Percentiles rank a stretch among this genome's conserved stretches.
phyloP scores from a whole-genome alignment of 1,140 invertebrate species.

The Drosophila pallidifrons region DNA sequence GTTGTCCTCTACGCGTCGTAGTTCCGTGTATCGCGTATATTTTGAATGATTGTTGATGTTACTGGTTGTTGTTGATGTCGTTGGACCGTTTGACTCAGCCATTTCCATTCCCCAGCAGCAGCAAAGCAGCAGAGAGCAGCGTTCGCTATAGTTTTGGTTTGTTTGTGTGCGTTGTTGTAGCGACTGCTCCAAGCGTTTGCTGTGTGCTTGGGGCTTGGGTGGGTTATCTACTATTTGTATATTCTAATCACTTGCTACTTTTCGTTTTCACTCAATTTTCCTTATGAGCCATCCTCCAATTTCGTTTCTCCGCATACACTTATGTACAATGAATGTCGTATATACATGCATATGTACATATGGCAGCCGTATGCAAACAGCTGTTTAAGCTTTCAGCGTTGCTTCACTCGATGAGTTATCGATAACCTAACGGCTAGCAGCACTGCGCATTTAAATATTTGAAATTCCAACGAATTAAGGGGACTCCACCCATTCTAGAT shows the following conservation, averaged over 20 bases:
- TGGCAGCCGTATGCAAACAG: constrained; percentile 36
- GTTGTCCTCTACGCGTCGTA: constrained; percentile 87
- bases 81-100: constrained; percentile 58
- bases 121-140: no score
- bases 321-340: constrained; percentile 11
- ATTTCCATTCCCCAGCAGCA: constrained; percentile 22
- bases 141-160: no score
- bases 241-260: constrained; percentile 26
- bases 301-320: constrained; percentile 44
- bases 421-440: constrained; percentile 16
- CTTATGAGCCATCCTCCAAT: constrained; percentile 42
- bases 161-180: constrained; percentile 7
- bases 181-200: constrained; percentile 5
- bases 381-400: constrained; percentile 40
- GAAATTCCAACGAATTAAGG: not conserved
- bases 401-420: constrained; percentile 21
- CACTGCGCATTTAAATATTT: not conserved
- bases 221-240: constrained; percentile 43
- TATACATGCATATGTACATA: constrained; percentile 15
- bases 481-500: no score
- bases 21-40: constrained; percentile 85
- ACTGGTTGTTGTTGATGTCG: no score
- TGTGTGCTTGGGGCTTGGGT: constrained; percentile 20
- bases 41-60: constrained; percentile 41
- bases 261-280: constrained; percentile 45